Conservation (phyloP, 1,140 invertebrate species). For the Holcopasites calliopsidis region DNA sequence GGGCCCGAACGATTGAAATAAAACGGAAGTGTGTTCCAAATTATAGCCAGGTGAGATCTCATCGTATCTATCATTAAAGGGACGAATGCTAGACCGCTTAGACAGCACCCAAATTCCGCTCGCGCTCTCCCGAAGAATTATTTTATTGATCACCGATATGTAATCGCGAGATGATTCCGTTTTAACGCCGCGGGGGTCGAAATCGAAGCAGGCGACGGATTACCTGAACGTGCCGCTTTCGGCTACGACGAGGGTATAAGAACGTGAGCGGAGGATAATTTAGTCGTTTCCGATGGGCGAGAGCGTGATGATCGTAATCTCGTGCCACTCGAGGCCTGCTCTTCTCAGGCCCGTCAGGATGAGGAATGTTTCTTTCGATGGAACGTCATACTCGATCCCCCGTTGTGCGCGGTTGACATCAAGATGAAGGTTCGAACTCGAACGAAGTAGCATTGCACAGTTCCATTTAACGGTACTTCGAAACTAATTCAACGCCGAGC, state of each 20-base stretch:
- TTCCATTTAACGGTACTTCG: too few relatives aligned
- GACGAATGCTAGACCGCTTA: too few relatives aligned
- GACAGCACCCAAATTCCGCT: not conserved
- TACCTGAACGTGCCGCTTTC: not conserved
- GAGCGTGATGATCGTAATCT: constrained; percentile 9
- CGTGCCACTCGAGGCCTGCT: not conserved
- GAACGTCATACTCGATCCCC: not conserved
- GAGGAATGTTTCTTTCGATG: not conserved
- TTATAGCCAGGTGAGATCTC: not conserved
- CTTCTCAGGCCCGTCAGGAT: not conserved
- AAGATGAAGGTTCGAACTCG: too few relatives aligned
- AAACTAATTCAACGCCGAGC: too few relatives aligned
- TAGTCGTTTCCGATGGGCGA: not conserved
- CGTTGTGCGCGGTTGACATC: too few relatives aligned
- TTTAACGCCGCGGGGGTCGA: too few relatives aligned
- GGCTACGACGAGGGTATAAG: not conserved
- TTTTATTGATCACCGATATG: not conserved
- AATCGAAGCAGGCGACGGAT: not conserved
- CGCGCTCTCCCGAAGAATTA: not conserved
- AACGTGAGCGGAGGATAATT: not conserved
- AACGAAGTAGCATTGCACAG: too few relatives aligned
- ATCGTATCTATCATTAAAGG: not conserved
- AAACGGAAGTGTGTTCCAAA: not conserved
- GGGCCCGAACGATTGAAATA: not conserved
- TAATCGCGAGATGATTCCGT: not conserved